phyloP scores from a whole-genome alignment of 2,888 invertebrate species.

The Limnephilus auricula region DNA sequence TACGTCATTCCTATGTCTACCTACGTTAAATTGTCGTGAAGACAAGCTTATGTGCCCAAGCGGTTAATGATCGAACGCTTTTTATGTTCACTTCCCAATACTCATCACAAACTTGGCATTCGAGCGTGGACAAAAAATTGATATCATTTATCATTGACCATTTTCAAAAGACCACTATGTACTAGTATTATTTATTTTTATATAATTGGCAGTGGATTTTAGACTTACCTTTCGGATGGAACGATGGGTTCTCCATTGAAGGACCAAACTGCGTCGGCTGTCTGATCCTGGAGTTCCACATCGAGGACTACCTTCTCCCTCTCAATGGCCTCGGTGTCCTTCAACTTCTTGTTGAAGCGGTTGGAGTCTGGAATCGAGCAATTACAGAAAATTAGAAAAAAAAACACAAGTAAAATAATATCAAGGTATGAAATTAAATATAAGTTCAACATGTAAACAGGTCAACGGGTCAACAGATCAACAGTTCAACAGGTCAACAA shows the following conservation, averaged over 20 bases:
- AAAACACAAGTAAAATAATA: background rate
- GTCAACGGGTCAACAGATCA: too few species aligned
- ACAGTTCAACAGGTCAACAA: too few species aligned
- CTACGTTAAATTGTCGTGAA: too few species aligned
- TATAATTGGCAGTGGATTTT: background rate
- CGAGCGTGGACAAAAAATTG: too few species aligned
- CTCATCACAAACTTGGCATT: too few species aligned
- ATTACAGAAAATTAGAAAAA: background rate
- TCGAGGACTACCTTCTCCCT: constrained; percentile 94
- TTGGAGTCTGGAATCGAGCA: constrained; percentile 86
- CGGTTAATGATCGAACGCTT: too few species aligned
- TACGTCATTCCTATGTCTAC: too few species aligned
- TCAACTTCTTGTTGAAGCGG: constrained; percentile 97
- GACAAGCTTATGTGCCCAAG: too few species aligned
- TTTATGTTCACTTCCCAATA: too few species aligned
- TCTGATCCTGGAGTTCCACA: constrained; percentile 96
- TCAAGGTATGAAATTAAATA: background rate
- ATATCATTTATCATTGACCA: too few species aligned
- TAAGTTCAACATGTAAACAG: too few species aligned
- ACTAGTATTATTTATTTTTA: constrained; percentile 13
- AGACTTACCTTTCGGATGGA: constrained; percentile 81
- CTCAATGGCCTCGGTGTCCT: constrained; percentile 95
- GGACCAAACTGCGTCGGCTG: constrained; percentile 95
- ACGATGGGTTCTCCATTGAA: constrained; percentile 95
- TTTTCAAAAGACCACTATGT: background rate